Percentiles rank a stretch among this genome's conserved stretches.
phyloP scores from a whole-genome alignment of 2,113 vertebrate genomes.

The Sceloporus undulatus region DNA sequence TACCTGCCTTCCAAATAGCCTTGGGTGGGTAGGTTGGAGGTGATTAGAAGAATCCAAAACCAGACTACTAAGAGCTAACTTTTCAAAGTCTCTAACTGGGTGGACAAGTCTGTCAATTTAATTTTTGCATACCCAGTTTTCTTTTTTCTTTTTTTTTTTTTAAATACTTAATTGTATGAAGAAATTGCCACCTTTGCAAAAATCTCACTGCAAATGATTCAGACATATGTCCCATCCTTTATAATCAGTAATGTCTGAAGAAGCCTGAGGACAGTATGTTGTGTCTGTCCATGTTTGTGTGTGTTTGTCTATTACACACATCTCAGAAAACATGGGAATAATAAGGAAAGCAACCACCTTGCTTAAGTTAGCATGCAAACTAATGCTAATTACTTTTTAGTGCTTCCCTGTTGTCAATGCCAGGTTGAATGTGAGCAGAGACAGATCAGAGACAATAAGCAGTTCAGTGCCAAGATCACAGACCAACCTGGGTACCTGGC shows the following conservation, averaged over 20 bases:
- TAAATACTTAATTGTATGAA: too few species aligned
- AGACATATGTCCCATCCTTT: too few species aligned
- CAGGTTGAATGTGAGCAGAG: slow-evolving; percentile 39
- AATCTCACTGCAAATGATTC: too few species aligned
- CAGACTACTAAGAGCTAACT: too few species aligned
- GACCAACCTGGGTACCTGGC: slow-evolving; percentile 47
- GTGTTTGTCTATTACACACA: neutral
- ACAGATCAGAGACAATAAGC: slow-evolving; percentile 41
- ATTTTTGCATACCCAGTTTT: too few species aligned
- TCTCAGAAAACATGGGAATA: neutral
- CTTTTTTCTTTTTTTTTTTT: too few species aligned
- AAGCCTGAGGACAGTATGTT: neutral
- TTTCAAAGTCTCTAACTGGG: too few species aligned
- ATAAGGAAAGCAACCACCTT: neutral
- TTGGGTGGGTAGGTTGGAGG: too few species aligned
- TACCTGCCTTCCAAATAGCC: too few species aligned
- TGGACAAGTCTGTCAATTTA: too few species aligned
- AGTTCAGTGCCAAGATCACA: neutral
- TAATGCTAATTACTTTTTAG: neutral
- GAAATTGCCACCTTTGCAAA: too few species aligned
- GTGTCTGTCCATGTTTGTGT: neutral
- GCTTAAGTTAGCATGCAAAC: neutral
- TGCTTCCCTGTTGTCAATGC: neutral
- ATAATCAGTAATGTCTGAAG: neutral
- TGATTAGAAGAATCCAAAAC: too few species aligned